These are phyloP conservation scores for Cephus cinctus DNA, from an alignment of 1,140 invertebrate genomes.

Conservation along the genomic window DNA sequence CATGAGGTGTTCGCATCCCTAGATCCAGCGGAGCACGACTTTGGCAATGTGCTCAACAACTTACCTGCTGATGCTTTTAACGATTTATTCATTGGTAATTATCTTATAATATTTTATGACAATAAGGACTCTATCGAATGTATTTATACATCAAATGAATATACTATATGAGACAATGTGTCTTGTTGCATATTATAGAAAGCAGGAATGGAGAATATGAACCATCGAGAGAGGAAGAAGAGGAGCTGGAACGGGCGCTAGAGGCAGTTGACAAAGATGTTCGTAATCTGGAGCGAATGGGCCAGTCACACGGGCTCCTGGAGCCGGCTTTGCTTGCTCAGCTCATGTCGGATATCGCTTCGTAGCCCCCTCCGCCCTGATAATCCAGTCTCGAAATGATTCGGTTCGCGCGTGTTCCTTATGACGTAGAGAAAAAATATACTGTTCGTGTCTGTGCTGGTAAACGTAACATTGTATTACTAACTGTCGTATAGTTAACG, in stretches of 20 bases:
- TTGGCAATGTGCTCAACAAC: conserved; percentile 85
- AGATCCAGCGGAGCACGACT: conserved; percentile 79
- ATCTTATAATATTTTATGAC: conserved; percentile 30
- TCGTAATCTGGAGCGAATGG: conserved; percentile 72
- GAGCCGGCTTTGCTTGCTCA: conserved; percentile 54
- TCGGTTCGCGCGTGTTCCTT: conserved; percentile 35
- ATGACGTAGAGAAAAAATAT: conserved; percentile 33
- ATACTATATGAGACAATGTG: neutral
- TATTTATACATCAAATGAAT: neutral
- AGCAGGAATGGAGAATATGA: conserved; percentile 71
- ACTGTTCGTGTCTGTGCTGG: conserved; percentile 39
- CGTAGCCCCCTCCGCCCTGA: conserved; percentile 40
- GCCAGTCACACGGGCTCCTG: conserved; percentile 62
- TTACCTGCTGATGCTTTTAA: conserved; percentile 89
- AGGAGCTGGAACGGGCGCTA: conserved; percentile 79
- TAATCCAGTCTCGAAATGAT: conserved; percentile 6
- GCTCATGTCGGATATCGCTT: conserved; percentile 55
- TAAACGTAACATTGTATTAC: conserved; percentile 38
- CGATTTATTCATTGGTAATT: conserved; percentile 78
- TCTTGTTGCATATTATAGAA: conserved; percentile 52
- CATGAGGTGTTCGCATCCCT: conserved; percentile 57
- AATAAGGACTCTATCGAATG: neutral
- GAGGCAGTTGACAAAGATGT: conserved; percentile 79
- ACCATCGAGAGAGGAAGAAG: conserved; percentile 75
- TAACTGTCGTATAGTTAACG: conserved; percentile 29